A percentile compares a stretch with the other conserved stretches of the same genome.
These are phyloP conservation scores for Lasioglossum albipes DNA, from an alignment of 1,140 invertebrate genomes.

Conservation along the genomic window DNA sequence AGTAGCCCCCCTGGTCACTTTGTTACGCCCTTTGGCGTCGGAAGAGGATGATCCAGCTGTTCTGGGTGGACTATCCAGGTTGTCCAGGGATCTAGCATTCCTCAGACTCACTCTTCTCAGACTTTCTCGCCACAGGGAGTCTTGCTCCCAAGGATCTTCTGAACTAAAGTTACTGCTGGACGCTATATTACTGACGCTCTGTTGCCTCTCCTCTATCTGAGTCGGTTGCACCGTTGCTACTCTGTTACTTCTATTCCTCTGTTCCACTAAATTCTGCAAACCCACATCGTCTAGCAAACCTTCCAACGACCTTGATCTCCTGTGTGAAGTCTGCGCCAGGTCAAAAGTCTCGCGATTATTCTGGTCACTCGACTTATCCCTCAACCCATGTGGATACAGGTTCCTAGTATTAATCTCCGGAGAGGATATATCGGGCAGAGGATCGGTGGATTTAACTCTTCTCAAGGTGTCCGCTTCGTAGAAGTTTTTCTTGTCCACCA, in stretches of 20 bases:
- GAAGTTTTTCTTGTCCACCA: conserved; percentile 88
- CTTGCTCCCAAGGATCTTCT: conserved; percentile 91
- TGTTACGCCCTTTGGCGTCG: conserved; percentile 72
- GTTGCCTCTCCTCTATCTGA: neutral
- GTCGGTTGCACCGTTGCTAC: conserved; percentile 14
- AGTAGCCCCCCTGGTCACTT: conserved; percentile 84
- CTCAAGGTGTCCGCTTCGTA: conserved; percentile 86
- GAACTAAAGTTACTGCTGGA: conserved; percentile 70
- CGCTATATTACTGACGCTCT: neutral
- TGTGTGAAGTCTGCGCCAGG: conserved; percentile 65
- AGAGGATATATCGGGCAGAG: conserved; percentile 62
- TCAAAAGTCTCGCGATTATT: conserved; percentile 28
- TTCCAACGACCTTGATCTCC: conserved; percentile 83
- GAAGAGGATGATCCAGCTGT: conserved; percentile 3
- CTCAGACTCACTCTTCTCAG: conserved; percentile 88
- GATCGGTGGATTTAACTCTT: conserved; percentile 80
- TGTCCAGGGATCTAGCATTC: conserved; percentile 89
- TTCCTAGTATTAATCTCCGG: conserved; percentile 78
- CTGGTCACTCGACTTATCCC: conserved; percentile 72
- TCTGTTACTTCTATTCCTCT: conserved; percentile 65
- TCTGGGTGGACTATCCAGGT: conserved; percentile 82
- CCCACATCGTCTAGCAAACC: conserved; percentile 83
- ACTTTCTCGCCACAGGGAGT: conserved; percentile 89
- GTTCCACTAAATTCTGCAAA: conserved; percentile 73
- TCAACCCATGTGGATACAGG: conserved; percentile 79